These are phyloP conservation scores for Pangasius mekongensis DNA, from an alignment of 2,797 vertebrate species.

Conservation along the genomic window DNA sequence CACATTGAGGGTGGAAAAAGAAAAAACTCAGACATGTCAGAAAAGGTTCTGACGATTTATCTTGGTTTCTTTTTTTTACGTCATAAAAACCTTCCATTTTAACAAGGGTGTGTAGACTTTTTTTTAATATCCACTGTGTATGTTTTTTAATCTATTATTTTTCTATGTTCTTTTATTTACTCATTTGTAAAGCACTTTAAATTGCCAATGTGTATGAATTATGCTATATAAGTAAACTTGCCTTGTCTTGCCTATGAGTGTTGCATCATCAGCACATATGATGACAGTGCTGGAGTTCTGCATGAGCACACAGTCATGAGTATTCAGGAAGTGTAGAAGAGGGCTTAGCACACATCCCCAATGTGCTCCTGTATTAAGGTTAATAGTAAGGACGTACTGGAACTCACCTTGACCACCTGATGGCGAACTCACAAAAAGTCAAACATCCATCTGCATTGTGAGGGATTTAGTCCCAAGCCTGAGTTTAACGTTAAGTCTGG, in stretches of 20 bases:
- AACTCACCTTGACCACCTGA: background rate
- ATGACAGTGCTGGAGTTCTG: background rate
- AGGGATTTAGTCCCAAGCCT: background rate
- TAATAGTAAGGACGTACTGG: background rate
- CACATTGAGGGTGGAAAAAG: too few species aligned
- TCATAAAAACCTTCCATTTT: too few species aligned
- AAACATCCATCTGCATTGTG: background rate
- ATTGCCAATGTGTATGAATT: too few species aligned
- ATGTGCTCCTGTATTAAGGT: background rate
- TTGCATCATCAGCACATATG: background rate
- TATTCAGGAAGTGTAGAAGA: background rate
- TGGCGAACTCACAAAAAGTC: background rate
- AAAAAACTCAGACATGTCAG: too few species aligned
- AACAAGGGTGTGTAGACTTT: too few species aligned
- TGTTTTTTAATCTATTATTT: too few species aligned
- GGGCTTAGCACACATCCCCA: background rate
- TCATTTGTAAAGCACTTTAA: too few species aligned
- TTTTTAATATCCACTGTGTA: too few species aligned
- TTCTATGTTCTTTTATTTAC: too few species aligned
- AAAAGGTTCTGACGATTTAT: too few species aligned
- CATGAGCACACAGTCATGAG: background rate
- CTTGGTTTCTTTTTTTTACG: too few species aligned
- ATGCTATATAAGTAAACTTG: too few species aligned
- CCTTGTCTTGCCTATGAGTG: background rate
- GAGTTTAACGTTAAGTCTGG: background rate